phyloP scores from a whole-genome alignment of 92 coral and sea anemone genomes.

The Anthopleura xanthogrammica region DNA sequence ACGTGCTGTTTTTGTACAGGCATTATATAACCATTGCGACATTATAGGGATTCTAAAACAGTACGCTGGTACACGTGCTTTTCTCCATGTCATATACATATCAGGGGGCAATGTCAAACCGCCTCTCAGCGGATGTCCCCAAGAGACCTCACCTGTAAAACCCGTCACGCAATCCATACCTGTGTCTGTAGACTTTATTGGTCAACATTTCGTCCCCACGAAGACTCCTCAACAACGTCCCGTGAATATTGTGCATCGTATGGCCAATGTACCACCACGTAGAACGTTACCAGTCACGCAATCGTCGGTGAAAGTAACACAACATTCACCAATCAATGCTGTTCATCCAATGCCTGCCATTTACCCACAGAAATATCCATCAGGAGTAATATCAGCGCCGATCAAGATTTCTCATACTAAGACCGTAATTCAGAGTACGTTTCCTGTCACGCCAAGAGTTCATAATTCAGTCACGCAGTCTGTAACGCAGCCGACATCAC shows the following conservation, averaged over 20 bases:
- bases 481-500: slow-evolving; percentile 11
- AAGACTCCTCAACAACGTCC: slow-evolving; percentile 17
- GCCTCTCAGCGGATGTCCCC: slow-evolving; percentile 11
- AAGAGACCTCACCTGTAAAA: slow-evolving; percentile 19
- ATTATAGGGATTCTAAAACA: no score
- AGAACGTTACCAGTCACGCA: slow-evolving; percentile 20
- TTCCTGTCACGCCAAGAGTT: background rate
- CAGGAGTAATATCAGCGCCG: slow-evolving; percentile 22
- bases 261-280: slow-evolving; percentile 17
- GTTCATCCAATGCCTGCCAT: slow-evolving; percentile 22
- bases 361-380: slow-evolving; percentile 18
- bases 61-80: no score
- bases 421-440: slow-evolving; percentile 2
- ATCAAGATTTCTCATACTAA: slow-evolving; percentile 1
- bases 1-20: no score
- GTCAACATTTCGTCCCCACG: slow-evolving; percentile 13
- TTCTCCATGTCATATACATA: no score
- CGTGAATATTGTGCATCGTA: background rate
- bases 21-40: no score
- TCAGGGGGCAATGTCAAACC: slow-evolving; percentile 15
- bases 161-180: slow-evolving; percentile 43
- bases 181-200: slow-evolving; percentile 2
- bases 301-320: slow-evolving; percentile 19
- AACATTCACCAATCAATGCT: slow-evolving; percentile 10
- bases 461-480: background rate